phyloP scores from a whole-genome alignment of 2,797 vertebrate genomes.

The Nannoperca obscura region DNA sequence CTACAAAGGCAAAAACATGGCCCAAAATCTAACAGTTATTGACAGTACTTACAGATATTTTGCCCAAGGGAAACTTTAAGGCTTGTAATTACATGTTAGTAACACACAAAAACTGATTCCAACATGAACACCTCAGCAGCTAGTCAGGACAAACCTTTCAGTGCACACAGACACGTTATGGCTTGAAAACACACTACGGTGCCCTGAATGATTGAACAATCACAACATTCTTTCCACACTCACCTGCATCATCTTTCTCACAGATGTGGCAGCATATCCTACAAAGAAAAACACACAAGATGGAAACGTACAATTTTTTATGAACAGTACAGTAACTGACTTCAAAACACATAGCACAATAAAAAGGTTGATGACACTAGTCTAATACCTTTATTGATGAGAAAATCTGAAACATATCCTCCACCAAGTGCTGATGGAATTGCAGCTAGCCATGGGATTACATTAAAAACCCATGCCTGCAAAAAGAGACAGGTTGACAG shows the following conservation, averaged over 20 bases:
- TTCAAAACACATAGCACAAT: not conserved
- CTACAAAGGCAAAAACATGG: too few relatives aligned
- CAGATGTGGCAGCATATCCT: conserved; percentile 86
- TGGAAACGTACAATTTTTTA: not conserved
- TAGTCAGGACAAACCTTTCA: not conserved
- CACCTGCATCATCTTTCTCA: conserved; percentile 95
- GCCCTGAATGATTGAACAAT: not conserved
- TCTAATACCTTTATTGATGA: conserved; percentile 87
- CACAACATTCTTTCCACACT: conserved; percentile 25
- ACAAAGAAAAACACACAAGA: not conserved
- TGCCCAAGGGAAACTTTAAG: not conserved
- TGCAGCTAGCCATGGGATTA: conserved; percentile 91
- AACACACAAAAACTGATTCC: conserved; percentile 16
- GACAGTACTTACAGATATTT: not conserved
- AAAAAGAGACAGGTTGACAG: not conserved
- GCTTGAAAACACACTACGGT: not conserved
- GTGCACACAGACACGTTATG: not conserved
- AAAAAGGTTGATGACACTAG: not conserved
- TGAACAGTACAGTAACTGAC: not conserved
- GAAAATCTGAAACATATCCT: conserved; percentile 89
- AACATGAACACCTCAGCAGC: not conserved
- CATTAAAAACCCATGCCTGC: conserved; percentile 93
- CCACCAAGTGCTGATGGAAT: conserved; percentile 87
- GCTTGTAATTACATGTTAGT: conserved; percentile 47
- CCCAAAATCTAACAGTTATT: not conserved